phyloP scores from a whole-genome alignment of 2,888 invertebrate genomes.

The Paralinhomoeus sp. region DNA sequence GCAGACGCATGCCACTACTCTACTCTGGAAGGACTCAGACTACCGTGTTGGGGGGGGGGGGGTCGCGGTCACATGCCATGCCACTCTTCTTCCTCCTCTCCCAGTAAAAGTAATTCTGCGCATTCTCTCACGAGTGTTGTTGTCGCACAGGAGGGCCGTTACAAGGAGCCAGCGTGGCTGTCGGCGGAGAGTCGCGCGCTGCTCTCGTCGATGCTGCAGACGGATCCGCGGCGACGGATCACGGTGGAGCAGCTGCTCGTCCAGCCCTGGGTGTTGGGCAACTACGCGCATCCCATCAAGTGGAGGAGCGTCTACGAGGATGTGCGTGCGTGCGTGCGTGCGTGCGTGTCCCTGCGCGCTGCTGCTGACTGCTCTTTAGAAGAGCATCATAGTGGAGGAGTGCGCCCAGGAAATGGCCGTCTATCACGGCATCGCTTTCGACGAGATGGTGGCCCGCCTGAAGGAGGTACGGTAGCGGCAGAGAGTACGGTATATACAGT shows the following conservation, averaged over 20 bases:
- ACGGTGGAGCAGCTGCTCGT: constrained; percentile 40
- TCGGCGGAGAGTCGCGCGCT: constrained; percentile 38
- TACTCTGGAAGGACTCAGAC: no score
- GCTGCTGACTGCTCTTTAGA: constrained; percentile 16
- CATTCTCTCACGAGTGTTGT: no score
- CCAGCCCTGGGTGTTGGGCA: constrained; percentile 36
- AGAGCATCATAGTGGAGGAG: constrained; percentile 34
- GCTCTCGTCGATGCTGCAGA: constrained; percentile 32
- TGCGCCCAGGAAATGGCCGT: constrained; percentile 37
- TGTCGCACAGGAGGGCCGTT: constrained; percentile 39
- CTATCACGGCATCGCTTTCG: constrained; percentile 27
- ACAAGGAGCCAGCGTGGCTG: constrained; percentile 45
- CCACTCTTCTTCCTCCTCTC: no score
- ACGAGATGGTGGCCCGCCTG: constrained; percentile 25
- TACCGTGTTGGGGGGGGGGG: no score
- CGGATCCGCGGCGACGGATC: constrained; percentile 45
- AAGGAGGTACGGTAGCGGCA: constrained; percentile 13
- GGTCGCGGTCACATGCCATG: no score
- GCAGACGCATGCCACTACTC: no score
- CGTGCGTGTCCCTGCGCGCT: neutral
- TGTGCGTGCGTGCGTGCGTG: neutral
- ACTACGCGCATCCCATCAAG: constrained; percentile 27
- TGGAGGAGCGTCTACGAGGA: constrained; percentile 30
- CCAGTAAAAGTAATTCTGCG: no score
- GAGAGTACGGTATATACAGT: no score